Percentiles rank a stretch among this genome's conserved stretches.
These are phyloP conservation scores for chimpanzee (Pan troglodytes) DNA, from an alignment of 2,113 vertebrate genomes.

Conservation along the genomic window NHGRI_mPanTro3-v2.1_pri NC_072421.2:32111501-32112000, in stretches of 20 bases:
- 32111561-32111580: not conserved
- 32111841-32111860: not conserved
- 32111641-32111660: not conserved
- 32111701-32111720: conserved; percentile 49
- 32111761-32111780: conserved; percentile 67
- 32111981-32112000: not conserved
- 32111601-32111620: conserved; percentile 32
- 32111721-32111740: not conserved
- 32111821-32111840: conserved; percentile 44
- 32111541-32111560: not conserved
- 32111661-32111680: conserved; percentile 10
- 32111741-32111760: conserved; percentile 25
- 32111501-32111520: not conserved
- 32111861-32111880: not conserved
- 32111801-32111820: conserved; percentile 48
- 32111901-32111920: conserved; percentile 45
- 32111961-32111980: not conserved
- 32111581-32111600: not conserved
- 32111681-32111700: not conserved
- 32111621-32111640: conserved; percentile 45
- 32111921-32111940: not conserved
- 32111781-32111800: conserved; percentile 59
- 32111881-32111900: conserved; percentile 33
- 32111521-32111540: not conserved
- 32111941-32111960: not conserved